These are phyloP conservation scores for Ectobius pallidus DNA, from an alignment of 2,888 invertebrate genomes.

Conservation along the genomic window DNA sequence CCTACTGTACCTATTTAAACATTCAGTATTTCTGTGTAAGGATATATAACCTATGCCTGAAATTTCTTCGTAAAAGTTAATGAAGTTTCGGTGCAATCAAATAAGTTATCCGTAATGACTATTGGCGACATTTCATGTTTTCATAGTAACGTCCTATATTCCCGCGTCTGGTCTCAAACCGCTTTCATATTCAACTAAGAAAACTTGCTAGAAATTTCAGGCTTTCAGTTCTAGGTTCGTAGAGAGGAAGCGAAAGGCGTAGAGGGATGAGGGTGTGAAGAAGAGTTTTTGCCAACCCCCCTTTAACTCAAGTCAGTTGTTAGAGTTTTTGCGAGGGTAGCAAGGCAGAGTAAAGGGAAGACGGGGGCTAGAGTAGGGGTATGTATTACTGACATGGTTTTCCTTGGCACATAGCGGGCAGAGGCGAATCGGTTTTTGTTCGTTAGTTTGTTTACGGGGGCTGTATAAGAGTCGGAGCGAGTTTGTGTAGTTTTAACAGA, in stretches of 20 bases:
- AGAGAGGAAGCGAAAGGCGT: background rate
- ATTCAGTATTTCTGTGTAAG: no score
- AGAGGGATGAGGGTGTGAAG: slow-evolving; percentile 14
- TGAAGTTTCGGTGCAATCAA: no score
- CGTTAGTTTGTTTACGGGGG: slow-evolving; percentile 29
- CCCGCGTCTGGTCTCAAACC: background rate
- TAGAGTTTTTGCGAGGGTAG: slow-evolving; percentile 21
- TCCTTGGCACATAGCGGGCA: slow-evolving; percentile 24
- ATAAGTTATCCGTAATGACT: no score
- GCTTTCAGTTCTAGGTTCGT: slow-evolving; percentile 4
- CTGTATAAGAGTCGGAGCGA: slow-evolving; percentile 4
- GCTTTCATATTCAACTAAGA: slow-evolving; percentile 12
- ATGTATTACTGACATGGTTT: slow-evolving; percentile 30
- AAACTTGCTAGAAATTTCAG: slow-evolving; percentile 27
- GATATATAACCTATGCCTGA: no score
- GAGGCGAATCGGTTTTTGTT: slow-evolving; percentile 1
- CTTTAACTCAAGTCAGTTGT: slow-evolving; percentile 30
- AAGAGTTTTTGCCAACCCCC: slow-evolving; percentile 26
- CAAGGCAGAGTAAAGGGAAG: background rate
- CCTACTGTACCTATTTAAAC: no score
- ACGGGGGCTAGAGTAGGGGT: background rate
- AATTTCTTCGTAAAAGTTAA: no score
- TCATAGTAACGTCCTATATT: background rate
- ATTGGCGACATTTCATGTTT: no score
- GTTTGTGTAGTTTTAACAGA: slow-evolving; percentile 30